Evolutionary conservation across 2,888 invertebrate species (phyloP), one percentile per base, ranked within the genome.

Genomic region (Gasteruption jaculator): DNA sequence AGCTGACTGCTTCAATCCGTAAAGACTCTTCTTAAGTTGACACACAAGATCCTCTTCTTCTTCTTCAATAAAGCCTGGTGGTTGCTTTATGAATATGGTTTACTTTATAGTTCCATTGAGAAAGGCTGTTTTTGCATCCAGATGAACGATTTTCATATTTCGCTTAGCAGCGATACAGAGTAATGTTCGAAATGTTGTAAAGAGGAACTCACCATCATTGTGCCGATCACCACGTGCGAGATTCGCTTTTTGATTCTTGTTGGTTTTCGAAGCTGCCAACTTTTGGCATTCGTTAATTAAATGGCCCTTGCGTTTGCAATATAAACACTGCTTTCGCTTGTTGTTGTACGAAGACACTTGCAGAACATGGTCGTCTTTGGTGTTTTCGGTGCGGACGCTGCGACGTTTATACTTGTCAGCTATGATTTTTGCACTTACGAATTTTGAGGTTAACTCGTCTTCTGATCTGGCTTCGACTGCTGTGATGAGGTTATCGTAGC

Each of bases 1-100:
- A 12, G 58, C 54, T 19, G 53, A 45, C 41, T 61, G 59, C 29
- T 57, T 60, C 5, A 61, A 41, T 7, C 58, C 61, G 49, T 65
- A 61, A 8, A 63, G 30, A 25, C 44, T 42, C 29, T 40, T 50
- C 15, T 40, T 45, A 12, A 56, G 38, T 31, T 34, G 41, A 41
- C 52, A 52, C 15, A 46, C 49, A 18, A 44, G 25, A 29, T 48
- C 32, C 21, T 24, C 38, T 12, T 12, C 37, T 8, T 45, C 47
- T 22, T 47, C 51, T 12, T 25, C 15, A 18, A 30, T 34, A 37
- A 44, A 52, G 30, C 53, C 50, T 29, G 43, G 25, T 25, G 53
- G 51, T 32, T 46, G 45, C n/a, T 39, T 41, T 49, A 55, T 53
- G 16, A 46, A 56, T 2, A 56, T 41, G 14, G 26, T 22, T 45